Evolutionary conservation across 1,140 invertebrate species (phyloP).

Genomic region (Aphidius ervi): DNA sequence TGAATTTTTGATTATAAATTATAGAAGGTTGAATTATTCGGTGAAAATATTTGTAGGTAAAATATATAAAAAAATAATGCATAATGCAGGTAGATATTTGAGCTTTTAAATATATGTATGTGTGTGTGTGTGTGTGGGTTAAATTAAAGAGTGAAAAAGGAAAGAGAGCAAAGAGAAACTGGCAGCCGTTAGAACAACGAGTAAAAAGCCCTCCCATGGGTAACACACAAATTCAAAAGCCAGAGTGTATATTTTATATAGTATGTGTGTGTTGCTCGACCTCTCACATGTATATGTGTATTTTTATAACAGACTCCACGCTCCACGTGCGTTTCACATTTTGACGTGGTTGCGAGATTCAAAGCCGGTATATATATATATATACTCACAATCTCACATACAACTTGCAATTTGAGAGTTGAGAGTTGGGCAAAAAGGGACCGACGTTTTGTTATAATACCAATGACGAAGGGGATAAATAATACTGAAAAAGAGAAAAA

Average conservation of each 20-base stretch:
- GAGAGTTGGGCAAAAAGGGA: conserved; percentile 6
- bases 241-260: too few relatives aligned
- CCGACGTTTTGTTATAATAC: conserved; percentile 17
- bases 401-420: background rate
- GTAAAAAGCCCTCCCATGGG: conserved; percentile 3
- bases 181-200: background rate
- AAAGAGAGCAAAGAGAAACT: conserved; percentile 2
- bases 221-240: too few relatives aligned
- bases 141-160: background rate
- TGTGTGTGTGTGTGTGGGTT: too few relatives aligned
- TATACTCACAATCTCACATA: too few relatives aligned
- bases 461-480: conserved; percentile 9
- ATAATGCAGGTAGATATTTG: too few relatives aligned
- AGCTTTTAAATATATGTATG: too few relatives aligned
- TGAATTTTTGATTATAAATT: background rate
- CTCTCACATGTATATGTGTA: too few relatives aligned
- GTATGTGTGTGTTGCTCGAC: too few relatives aligned
- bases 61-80: background rate
- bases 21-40: background rate
- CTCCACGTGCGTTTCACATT: conserved; percentile 14
- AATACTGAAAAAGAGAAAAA: background rate
- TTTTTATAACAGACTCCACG: too few relatives aligned
- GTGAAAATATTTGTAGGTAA: background rate
- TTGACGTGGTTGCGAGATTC: conserved; percentile 6
- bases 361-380: background rate